A percentile compares a stretch with the other conserved stretches of the same genome.
Evolutionary conservation across 2,797 vertebrate species (phyloP).

Genomic region (Linurgus olivaceus): DNA sequence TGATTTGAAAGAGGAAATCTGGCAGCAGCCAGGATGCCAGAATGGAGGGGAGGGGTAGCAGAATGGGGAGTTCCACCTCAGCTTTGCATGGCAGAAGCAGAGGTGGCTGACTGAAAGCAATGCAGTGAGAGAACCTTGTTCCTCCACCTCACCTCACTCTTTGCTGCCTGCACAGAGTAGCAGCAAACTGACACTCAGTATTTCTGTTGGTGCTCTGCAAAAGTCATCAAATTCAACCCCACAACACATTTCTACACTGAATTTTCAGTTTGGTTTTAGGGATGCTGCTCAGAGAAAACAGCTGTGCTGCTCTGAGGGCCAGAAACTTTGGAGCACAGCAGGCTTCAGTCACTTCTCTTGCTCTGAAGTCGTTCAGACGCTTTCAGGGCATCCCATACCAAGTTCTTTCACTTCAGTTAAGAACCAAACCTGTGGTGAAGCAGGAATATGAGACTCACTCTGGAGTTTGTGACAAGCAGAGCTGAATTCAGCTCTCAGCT

Average conservation of each 20-base stretch:
- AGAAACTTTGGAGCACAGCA: neutral
- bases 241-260: neutral
- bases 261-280: neutral
- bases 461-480: neutral
- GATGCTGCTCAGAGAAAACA: neutral
- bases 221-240: neutral
- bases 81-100: neutral
- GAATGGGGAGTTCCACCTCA: neutral
- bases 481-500: neutral
- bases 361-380: neutral
- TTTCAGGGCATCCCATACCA: neutral
- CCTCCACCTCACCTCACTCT: neutral
- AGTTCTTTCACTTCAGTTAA: neutral
- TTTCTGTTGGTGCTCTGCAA: neutral
- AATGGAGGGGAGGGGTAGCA: neutral
- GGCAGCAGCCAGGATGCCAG: neutral
- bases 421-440: neutral
- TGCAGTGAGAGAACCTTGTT: neutral
- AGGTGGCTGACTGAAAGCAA: conserved; percentile 24
- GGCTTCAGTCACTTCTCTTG: neutral
- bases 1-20: neutral
- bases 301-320: neutral
- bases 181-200: neutral
- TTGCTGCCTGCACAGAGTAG: neutral
- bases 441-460: neutral